Evolutionary conservation across 2,113 vertebrate genomes (phyloP), one percentile per base, ranked within the genome.

Genomic region (Passerina amoena): DNA sequence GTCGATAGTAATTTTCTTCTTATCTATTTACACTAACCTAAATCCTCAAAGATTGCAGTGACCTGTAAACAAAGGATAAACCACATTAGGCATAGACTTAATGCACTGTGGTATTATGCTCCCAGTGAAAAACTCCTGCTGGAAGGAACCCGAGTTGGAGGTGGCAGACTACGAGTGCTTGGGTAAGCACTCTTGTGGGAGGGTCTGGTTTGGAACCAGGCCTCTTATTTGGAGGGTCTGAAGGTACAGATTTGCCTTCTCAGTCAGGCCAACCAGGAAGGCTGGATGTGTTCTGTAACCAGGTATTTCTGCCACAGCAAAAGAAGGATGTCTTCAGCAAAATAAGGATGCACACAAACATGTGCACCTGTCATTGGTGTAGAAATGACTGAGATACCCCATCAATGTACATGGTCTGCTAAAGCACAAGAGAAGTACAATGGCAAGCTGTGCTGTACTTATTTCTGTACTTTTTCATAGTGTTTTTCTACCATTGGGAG

Each of bases 41-140:
- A 94, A 92, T 90, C 73, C 86, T 84, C 86, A 82, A 83, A 90
- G 82, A 86, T 81, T 81, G 71, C 76, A 75, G 54, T 86, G 57
- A 88, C 78, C 57, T 63, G 85, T 93, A 95, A 92, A 96, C 86
- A 95, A 93, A 93, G 90, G 87, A 83, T 94, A 88, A 94, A 92
- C 19, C 86, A 83, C 51, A 33, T 91, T 88, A 97, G 64, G 60
- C 37, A 18, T 27, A 75, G 88, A 78, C 38, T 81, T 94, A 90
- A 80, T 83, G 75, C 82, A 66, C 44, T 21, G 12, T 64, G 56
- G 11, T 83, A 37, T 88, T 66, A 92, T 37, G 68, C 13, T 94
- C 17, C 44, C 2, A 2, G 21, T 72, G 59, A 50, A 85, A 71
- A 92, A 77, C 50, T 53, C 61, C 77, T 37, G 12, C 45, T 27